phyloP scores from a whole-genome alignment of 2,888 invertebrate genomes.

The Dryomyza anilis region DNA sequence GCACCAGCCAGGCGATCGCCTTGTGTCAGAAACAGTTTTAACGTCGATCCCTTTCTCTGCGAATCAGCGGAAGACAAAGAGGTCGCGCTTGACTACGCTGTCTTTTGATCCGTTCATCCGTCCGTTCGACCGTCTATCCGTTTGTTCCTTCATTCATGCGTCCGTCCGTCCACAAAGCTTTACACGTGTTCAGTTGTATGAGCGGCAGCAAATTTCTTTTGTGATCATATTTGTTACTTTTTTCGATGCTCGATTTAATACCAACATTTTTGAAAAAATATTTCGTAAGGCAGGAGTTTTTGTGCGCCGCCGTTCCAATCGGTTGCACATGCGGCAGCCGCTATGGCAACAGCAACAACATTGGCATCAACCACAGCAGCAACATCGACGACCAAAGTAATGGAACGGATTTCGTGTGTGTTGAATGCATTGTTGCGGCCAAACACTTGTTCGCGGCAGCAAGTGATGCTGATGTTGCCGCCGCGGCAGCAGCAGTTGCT shows the following conservation, averaged over 20 bases:
- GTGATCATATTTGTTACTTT: conserved; percentile 2
- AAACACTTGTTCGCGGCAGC: conserved; percentile 1
- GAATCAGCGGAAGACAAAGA: conserved; percentile 32
- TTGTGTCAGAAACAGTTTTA: too few species aligned
- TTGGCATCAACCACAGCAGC: conserved; percentile 9
- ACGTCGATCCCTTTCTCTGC: too few species aligned
- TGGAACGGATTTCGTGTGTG: conserved; percentile 1
- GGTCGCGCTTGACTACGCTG: conserved; percentile 30
- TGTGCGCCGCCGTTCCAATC: conserved; percentile 1
- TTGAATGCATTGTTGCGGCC: conserved; percentile 1
- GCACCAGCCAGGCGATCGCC: too few species aligned
- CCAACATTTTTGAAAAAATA: not conserved
- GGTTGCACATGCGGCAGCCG: conserved; percentile 14
- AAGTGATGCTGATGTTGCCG: not conserved
- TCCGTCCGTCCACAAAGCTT: conserved; percentile 13
- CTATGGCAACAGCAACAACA: not conserved
- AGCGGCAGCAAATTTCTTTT: conserved; percentile 1
- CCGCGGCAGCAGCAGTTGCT: not conserved
- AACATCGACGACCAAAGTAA: conserved; percentile 11
- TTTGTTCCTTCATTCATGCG: conserved; percentile 12
- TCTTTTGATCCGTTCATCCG: too few species aligned
- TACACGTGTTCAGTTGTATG: too few species aligned
- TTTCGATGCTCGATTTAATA: too few species aligned
- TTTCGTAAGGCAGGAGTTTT: not conserved
- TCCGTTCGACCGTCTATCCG: too few species aligned